Evolutionary conservation across 2,113 vertebrate genomes (phyloP), one percentile per base, ranked within the genome.

Genomic region (Ochotona curzoniae): DNA sequence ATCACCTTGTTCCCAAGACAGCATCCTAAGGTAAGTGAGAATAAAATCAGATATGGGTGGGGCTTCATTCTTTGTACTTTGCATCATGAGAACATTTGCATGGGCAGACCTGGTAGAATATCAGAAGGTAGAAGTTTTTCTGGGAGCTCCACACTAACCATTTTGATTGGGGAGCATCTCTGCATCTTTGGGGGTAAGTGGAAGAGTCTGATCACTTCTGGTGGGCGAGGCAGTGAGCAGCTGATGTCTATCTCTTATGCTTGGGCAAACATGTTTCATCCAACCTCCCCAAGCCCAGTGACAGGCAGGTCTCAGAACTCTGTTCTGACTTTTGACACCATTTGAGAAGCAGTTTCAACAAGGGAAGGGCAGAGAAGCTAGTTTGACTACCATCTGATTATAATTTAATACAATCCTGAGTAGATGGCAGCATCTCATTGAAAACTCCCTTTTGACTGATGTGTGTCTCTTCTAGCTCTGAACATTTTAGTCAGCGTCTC

Each of bases 401-500:
- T 76, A 67, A 94, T 83, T 83, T 80, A 86, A 85, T 51, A 83
- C 91, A 89, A 49, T 76, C 83, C 84, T 88, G 66, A 89, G 76
- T 86, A 69, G 66, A 76, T 83, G 38, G 32, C 44, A 93, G 28
- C 14, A 79, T 87, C 93, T 95, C 89, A 38, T 84, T 67, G 28
- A 10, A 54, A 94, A 73, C 54, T 0, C 1, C 47, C 20, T 49
- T 93, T 89, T 85, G 89, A 95, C 64, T 93, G 83, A 92, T 76
- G 17, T 85, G 44, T 94, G 67, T 91, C 73, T 93, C 44, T 88
- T 87, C 61, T 71, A 60, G 38, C 76, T 93, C 75, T 93, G 90
- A 93, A 80, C 84, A 89, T 94, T 94, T 91, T 71, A 63, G 71
- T 94, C 81, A 87, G 30, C 47, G 38, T 83, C 71, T 87, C 83